These are phyloP conservation scores for Cartodere bifasciata DNA, from an alignment of 2,888 invertebrate genomes.

Conservation along the genomic window DNA sequence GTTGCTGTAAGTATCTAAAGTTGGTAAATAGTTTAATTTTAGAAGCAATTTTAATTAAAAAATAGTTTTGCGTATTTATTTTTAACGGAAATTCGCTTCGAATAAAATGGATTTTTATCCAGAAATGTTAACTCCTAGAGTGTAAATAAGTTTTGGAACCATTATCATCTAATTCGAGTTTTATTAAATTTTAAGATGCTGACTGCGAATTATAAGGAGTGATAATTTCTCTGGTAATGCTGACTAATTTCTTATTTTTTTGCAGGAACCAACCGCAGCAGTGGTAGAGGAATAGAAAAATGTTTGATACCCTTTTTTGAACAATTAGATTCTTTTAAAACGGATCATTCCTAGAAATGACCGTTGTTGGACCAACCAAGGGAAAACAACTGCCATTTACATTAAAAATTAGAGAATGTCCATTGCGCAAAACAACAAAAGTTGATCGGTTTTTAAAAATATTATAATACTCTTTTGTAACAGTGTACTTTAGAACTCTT, in stretches of 20 bases:
- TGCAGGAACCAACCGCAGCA: slow-evolving; percentile 24
- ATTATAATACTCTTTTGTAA: slow-evolving; percentile 29
- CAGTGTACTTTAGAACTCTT: slow-evolving; percentile 30
- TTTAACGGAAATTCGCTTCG: no score
- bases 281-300: slow-evolving; percentile 27
- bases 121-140: no score
- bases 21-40: no score
- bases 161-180: no score
- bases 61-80: no score
- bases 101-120: no score
- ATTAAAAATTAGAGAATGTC: slow-evolving; percentile 20
- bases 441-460: slow-evolving; percentile 22
- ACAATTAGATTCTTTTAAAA: slow-evolving; percentile 14
- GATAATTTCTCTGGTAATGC: slow-evolving; percentile 1
- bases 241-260: slow-evolving; percentile 13
- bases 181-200: no score
- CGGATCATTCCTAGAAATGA: slow-evolving; percentile 34
- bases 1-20: no score
- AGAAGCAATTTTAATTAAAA: no score
- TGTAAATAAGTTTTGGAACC: no score
- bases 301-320: slow-evolving; percentile 6
- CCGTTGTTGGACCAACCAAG: slow-evolving; percentile 29
- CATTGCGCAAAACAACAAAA: slow-evolving; percentile 22
- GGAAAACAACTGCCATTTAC: slow-evolving; percentile 31
- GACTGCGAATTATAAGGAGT: slow-evolving; percentile 5